A percentile compares a stretch with the other conserved stretches of the same genome.
Conservation (phyloP, 2,113 vertebrate species). For the Epinephelus fuscoguttatus region DNA sequence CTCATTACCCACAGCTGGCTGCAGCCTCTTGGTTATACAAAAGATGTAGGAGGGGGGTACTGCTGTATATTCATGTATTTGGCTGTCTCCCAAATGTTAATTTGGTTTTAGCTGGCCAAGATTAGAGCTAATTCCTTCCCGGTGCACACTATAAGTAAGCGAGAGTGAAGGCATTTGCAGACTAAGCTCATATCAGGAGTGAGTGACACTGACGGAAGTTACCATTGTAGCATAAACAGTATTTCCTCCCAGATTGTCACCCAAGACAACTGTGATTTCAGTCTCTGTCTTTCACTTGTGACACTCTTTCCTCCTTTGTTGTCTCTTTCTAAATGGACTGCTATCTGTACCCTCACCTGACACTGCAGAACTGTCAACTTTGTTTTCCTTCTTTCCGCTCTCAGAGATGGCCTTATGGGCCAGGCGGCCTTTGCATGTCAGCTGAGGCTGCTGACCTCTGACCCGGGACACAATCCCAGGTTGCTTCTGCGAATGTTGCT, state of each 20-base stretch:
- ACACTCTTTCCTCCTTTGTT: conserved; percentile 51
- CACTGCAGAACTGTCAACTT: conserved; percentile 83
- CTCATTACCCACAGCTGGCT: conserved; percentile 85
- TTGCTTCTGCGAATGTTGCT: conserved; percentile 91
- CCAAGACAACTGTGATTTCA: conserved; percentile 45
- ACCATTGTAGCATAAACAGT: conserved; percentile 81
- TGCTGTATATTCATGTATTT: conserved; percentile 91
- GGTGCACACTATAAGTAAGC: conserved; percentile 87
- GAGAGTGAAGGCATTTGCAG: conserved; percentile 86
- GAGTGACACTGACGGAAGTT: conserved; percentile 87
- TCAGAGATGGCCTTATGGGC: conserved; percentile 87
- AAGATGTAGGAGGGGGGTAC: conserved; percentile 83
- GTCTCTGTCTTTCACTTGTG: conserved; percentile 49
- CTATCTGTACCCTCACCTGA: conserved; percentile 76
- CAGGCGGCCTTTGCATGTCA: conserved; percentile 86
- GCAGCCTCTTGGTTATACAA: conserved; percentile 85
- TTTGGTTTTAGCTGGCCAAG: conserved; percentile 91
- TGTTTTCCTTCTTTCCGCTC: conserved; percentile 76
- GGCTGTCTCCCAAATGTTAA: conserved; percentile 90
- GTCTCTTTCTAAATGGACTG: conserved; percentile 78
- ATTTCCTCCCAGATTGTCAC: conserved; percentile 42
- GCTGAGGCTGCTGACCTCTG: conserved; percentile 92
- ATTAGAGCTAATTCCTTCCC: conserved; percentile 92
- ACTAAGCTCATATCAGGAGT: conserved; percentile 82
- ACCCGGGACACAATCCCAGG: conserved; percentile 89